Base-by-base conservation (phyloP, 2,797 vertebrate species). In the Cetoscarus ocellatus region DNA sequence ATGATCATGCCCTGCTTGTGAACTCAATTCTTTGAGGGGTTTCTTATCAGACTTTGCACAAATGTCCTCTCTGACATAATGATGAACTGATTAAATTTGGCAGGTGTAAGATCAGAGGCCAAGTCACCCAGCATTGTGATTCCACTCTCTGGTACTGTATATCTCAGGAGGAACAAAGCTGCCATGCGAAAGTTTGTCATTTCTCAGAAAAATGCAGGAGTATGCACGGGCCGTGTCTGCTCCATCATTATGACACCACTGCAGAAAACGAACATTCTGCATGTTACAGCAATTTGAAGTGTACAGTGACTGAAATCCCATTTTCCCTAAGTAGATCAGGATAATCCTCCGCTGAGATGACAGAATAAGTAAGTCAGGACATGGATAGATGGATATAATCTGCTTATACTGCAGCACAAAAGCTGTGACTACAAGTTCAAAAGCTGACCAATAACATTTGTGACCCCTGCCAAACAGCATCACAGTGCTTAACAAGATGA, bases 321-420 rank as follows among this genome's bases (percentile, higher is more conserved):
- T 91, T 88, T 89, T 52, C 85, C 66, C 61, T 87, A 91, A 91
- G 84, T 79, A 85, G 87, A 89, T 90, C 73, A 80, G 81, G 69
- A 79, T 93, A 90, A 93, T 93, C 91, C 86, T 70, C 57, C 15
- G 2, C 63, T 87, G 83, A 82, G 84, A 83, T 80, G 86, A 88
- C 80, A 75, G 86, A 84, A 80, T 86, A 77, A 87, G 82, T 79
- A 80, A 81, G 56, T 83, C 71, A 70, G 79, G 80, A 89, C 72
- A 87, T 68, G 81, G 82, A 82, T 79, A 77, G 86, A 85, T 66
- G 74, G 75, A 80, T 75, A 77, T 89, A 91, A 93, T 92, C 90
- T 79, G 61, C 80, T 93, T 86, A 90, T 75, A 68, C 12, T 54
- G 44, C 54, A 42, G 61, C 73, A 86, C 82, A 89, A 82, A 78